Conservation (phyloP, 1,140 invertebrate species). For the Caligus rogercresseyi region DNA sequence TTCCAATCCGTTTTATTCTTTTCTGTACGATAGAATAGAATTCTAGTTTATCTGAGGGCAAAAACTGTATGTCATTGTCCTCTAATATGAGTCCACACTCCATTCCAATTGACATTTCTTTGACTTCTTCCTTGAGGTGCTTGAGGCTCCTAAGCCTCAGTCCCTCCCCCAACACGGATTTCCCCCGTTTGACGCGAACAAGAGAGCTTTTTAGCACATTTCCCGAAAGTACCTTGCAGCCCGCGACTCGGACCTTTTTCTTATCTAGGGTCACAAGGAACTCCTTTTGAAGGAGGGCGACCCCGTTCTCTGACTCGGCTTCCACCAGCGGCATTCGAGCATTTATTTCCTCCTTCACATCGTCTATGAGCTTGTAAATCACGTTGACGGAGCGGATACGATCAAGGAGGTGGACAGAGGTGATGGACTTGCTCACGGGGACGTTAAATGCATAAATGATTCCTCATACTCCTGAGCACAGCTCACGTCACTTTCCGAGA, state of each 20-base stretch:
- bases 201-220: neutral
- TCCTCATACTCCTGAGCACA: conserved; percentile 62
- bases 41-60: neutral
- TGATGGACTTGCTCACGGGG: conserved; percentile 21
- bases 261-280: conserved; percentile 63
- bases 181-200: neutral
- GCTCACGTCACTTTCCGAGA: conserved; percentile 65
- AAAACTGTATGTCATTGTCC: neutral
- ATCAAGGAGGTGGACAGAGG: conserved; percentile 31
- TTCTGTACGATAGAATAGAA: neutral
- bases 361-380: conserved; percentile 78
- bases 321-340: conserved; percentile 46
- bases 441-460: conserved; percentile 76
- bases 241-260: conserved; percentile 67
- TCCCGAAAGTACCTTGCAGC: conserved; percentile 35
- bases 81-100: conserved; percentile 18
- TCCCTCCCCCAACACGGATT: neutral
- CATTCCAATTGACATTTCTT: conserved; percentile 8
- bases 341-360: conserved; percentile 60
- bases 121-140: conserved; percentile 15
- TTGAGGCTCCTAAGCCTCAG: conserved; percentile 1
- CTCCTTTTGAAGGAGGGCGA: conserved; percentile 64
- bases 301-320: conserved; percentile 56
- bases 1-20: neutral
- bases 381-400: conserved; percentile 53